Conservation (phyloP, 2,797 vertebrate species). For the Gymnoscopelus microlampas region DNA sequence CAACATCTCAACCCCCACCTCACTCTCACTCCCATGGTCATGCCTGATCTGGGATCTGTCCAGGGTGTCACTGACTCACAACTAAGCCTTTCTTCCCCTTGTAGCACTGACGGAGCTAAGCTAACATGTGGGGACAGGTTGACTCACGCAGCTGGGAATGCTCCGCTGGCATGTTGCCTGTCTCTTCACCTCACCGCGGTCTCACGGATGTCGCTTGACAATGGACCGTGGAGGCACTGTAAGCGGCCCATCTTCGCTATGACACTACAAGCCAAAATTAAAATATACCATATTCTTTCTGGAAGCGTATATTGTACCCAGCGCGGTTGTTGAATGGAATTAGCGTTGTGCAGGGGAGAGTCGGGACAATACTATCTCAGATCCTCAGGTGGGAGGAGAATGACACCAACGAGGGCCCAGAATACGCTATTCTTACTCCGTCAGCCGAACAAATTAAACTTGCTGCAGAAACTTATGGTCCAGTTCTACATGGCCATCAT, state of each 20-base stretch:
- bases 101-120: conserved; percentile 64
- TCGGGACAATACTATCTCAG: not conserved
- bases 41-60: conserved; percentile 62
- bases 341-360: conserved; percentile 24
- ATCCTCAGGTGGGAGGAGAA: no score
- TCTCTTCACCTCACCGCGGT: conserved; percentile 73
- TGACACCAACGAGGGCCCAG: no score
- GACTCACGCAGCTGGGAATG: conserved; percentile 75
- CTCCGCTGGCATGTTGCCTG: conserved; percentile 76
- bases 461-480: no score
- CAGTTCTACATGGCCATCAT: no score
- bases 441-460: no score
- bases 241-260: conserved; percentile 54
- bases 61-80: conserved; percentile 75
- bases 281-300: conserved; percentile 49
- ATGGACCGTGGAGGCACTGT: conserved; percentile 54
- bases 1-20: conserved; percentile 27
- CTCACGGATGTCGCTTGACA: conserved; percentile 70
- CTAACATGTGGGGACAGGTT: conserved; percentile 75
- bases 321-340: conserved; percentile 44
- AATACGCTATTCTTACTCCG: no score
- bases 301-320: conserved; percentile 39
- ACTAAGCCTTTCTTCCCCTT: conserved; percentile 49
- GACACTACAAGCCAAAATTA: conserved; percentile 68
- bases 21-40: conserved; percentile 26